Evolutionary conservation across 2,113 vertebrate species (phyloP).

Genomic region (Corythornis cristatus): DNA sequence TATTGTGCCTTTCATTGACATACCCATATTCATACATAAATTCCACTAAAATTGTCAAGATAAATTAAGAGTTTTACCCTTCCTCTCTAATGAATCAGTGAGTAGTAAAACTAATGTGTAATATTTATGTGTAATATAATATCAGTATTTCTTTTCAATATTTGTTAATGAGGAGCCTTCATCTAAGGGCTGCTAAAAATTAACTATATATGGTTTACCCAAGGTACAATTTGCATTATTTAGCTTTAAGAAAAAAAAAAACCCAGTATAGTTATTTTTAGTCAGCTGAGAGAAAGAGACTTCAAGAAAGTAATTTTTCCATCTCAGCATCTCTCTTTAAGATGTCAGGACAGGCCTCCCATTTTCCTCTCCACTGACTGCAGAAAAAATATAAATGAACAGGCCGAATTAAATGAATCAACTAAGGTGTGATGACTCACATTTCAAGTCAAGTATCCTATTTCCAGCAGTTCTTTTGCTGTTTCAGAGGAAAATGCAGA

Average conservation of each 20-base stretch:
- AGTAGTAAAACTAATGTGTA: background rate
- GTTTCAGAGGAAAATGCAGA: background rate
- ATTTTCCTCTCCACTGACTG: background rate
- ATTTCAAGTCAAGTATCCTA: background rate
- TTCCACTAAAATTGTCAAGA: background rate
- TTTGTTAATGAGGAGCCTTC: background rate
- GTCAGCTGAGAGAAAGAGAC: background rate
- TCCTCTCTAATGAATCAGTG: background rate
- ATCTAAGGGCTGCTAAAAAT: background rate
- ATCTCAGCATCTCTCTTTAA: background rate
- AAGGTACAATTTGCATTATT: background rate
- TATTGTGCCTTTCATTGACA: background rate
- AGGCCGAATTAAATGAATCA: background rate
- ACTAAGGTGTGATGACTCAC: background rate
- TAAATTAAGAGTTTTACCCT: background rate
- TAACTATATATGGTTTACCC: background rate
- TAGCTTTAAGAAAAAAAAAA: background rate
- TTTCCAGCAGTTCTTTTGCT: background rate
- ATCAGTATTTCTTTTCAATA: background rate
- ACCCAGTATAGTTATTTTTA: background rate
- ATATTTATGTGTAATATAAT: too few relatives aligned
- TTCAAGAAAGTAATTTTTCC: background rate
- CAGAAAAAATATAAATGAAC: background rate
- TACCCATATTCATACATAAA: background rate
- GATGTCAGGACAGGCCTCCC: background rate